These are phyloP conservation scores for roundworm (Caenorhabditis elegans) DNA, from an alignment of 1,140 invertebrate genomes.

Conservation along the genomic window WBcel235 BX284606.5:3046001-3046500, in stretches of 20 bases:
- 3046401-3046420: too few relatives aligned
- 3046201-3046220: not conserved
- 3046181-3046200: too few relatives aligned
- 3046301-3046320: not conserved
- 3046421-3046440: too few relatives aligned
- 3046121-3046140: not conserved
- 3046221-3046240: not conserved
- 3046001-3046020: not conserved
- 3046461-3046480: too few relatives aligned
- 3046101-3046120: not conserved
- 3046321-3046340: not conserved
- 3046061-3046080: constrained; percentile 2
- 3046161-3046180: not conserved
- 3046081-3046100: not conserved
- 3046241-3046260: not conserved
- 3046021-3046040: not conserved
- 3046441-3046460: too few relatives aligned
- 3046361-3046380: not conserved
- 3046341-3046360: not conserved
- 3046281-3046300: constrained; percentile 15
- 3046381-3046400: too few relatives aligned
- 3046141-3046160: not conserved
- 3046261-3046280: not conserved
- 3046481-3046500: too few relatives aligned
- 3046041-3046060: not conserved